phyloP scores from a whole-genome alignment of 2,888 invertebrate genomes.

The Pelosia muscerda region DNA sequence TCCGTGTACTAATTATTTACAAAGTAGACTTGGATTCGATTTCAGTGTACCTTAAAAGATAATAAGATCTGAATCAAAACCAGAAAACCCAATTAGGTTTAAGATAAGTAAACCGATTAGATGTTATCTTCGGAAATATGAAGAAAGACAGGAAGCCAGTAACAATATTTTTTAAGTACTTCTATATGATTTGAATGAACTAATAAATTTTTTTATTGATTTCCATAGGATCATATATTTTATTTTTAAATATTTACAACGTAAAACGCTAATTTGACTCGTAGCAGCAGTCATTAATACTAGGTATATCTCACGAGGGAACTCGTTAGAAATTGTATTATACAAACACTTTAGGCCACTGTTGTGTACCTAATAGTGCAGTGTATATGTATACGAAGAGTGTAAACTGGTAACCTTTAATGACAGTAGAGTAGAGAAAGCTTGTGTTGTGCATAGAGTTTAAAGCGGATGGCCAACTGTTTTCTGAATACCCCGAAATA shows the following conservation, averaged over 20 bases:
- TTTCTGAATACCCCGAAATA: neutral
- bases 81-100: neutral
- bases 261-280: too few relatives aligned
- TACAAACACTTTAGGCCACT: too few relatives aligned
- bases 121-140: neutral
- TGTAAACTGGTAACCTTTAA: too few relatives aligned
- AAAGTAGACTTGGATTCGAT: neutral
- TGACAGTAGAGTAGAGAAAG: too few relatives aligned
- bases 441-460: neutral
- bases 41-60: neutral
- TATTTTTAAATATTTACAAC: too few relatives aligned
- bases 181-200: neutral
- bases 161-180: neutral
- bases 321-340: too few relatives aligned
- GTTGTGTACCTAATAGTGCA: too few relatives aligned
- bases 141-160: conserved; percentile 5
- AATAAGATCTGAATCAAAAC: neutral
- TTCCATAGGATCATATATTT: neutral
- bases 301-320: too few relatives aligned
- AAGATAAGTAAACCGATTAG: neutral
- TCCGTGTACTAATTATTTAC: neutral
- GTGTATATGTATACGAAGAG: too few relatives aligned
- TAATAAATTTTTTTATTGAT: neutral
- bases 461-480: neutral
- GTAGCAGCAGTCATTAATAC: too few relatives aligned